phyloP scores from a whole-genome alignment of 2,797 vertebrate species.

The Urosaurus nigricauda region DNA sequence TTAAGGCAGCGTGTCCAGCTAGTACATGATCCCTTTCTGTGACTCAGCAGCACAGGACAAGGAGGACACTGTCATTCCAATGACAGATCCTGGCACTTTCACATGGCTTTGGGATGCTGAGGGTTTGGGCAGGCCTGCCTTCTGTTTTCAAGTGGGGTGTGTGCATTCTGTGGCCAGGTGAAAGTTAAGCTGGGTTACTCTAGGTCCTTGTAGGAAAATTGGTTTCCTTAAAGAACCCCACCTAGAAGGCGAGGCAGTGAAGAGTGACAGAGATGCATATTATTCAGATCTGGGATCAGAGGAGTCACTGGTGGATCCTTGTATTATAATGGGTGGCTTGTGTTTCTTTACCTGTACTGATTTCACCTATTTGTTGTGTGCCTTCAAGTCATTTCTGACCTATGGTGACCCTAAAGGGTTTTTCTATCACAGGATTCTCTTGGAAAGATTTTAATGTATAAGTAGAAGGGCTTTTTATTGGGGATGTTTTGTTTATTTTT shows the following conservation, averaged over 20 bases:
- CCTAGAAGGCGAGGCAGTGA: neutral
- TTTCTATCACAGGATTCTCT: no score
- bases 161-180: neutral
- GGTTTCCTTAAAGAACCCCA: neutral
- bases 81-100: conserved; percentile 53
- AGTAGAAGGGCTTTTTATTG: no score
- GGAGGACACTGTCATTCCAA: conserved; percentile 42
- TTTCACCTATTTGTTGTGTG: neutral
- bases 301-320: accelerated
- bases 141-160: neutral
- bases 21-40: conserved; percentile 2
- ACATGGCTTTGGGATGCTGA: conserved; percentile 44
- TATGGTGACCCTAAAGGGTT: no score
- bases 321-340: conserved; percentile 9
- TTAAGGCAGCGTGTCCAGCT: neutral
- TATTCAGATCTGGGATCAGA: conserved; percentile 11
- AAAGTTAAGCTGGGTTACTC: neutral
- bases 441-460: no score
- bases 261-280: neutral
- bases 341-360: neutral
- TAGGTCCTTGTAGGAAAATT: neutral
- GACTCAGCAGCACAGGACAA: conserved; percentile 59
- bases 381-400: no score
- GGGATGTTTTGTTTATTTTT: no score
- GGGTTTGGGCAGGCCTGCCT: neutral